Evolutionary conservation across 2,888 invertebrate species (phyloP).

Genomic region (Leucozona laternaria): DNA sequence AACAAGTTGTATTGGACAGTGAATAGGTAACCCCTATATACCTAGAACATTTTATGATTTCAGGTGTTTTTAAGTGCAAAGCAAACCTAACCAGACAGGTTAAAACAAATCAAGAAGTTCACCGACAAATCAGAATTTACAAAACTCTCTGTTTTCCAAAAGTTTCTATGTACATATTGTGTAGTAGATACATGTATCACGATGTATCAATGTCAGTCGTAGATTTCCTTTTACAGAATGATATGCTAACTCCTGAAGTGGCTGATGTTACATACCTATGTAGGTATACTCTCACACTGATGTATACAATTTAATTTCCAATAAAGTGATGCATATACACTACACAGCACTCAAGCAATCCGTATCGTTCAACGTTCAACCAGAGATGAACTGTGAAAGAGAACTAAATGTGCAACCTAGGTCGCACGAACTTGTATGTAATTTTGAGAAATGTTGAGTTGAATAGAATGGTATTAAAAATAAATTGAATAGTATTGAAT

Average conservation of each 20-base stretch:
- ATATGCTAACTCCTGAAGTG: conserved; percentile 11
- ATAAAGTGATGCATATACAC: conserved; percentile 20
- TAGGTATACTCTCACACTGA: not conserved
- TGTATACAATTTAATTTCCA: conserved; percentile 30
- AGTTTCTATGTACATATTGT: not conserved
- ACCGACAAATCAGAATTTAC: not conserved
- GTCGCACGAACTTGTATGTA: not conserved
- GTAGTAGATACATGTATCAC: no score
- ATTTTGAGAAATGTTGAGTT: no score
- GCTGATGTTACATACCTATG: conserved; percentile 23
- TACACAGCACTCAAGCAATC: conserved; percentile 7
- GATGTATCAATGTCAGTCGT: conserved; percentile 1
- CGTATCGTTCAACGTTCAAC: not conserved
- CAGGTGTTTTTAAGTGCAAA: conserved; percentile 1
- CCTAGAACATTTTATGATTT: no score
- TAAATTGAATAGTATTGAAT: no score
- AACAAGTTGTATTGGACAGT: no score
- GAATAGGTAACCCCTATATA: no score
- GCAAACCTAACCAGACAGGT: not conserved
- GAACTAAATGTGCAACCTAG: not conserved
- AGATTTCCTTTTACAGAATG: not conserved
- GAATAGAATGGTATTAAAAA: no score
- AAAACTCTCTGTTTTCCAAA: not conserved
- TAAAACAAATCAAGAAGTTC: conserved; percentile 1
- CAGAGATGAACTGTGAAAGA: not conserved